Conservation (phyloP, 2,113 vertebrate genomes). For the Lophius piscatorius region DNA sequence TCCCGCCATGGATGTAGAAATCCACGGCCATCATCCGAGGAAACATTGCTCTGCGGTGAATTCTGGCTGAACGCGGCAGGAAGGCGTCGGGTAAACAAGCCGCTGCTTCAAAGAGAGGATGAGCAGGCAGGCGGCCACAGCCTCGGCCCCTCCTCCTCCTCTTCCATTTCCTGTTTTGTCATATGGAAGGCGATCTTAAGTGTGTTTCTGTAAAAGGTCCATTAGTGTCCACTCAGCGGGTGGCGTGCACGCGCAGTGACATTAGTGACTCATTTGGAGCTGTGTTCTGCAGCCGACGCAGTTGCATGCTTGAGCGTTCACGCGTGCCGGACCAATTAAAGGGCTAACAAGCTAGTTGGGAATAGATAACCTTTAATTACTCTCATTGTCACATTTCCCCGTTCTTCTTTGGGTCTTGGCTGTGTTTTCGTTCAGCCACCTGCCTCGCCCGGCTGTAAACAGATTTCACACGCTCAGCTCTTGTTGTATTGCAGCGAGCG, state of each 20-base stretch:
- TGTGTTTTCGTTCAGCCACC: conserved; percentile 12
- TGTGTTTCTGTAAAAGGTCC: conserved; percentile 16
- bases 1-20: no score
- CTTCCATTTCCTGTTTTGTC: conserved; percentile 37
- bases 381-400: conserved; percentile 40
- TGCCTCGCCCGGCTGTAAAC: conserved; percentile 22
- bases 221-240: conserved; percentile 40
- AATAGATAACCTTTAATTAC: conserved; percentile 53
- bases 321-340: conserved; percentile 34
- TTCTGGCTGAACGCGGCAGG: conserved; percentile 24
- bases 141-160: conserved; percentile 18
- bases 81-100: conserved; percentile 50
- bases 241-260: conserved; percentile 25
- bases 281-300: conserved; percentile 24
- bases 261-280: conserved; percentile 35
- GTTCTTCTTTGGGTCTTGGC: conserved; percentile 11
- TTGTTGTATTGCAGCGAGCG: conserved; percentile 18
- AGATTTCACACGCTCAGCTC: conserved; percentile 5
- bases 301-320: conserved; percentile 31
- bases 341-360: conserved; percentile 37
- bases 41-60: no score
- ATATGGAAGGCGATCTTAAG: conserved; percentile 26
- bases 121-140: conserved; percentile 12
- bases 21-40: conserved; percentile 12
- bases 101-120: conserved; percentile 30